These are phyloP conservation scores for Theristicus caerulescens DNA, from an alignment of 2,113 vertebrate species.

Conservation along the genomic window DNA sequence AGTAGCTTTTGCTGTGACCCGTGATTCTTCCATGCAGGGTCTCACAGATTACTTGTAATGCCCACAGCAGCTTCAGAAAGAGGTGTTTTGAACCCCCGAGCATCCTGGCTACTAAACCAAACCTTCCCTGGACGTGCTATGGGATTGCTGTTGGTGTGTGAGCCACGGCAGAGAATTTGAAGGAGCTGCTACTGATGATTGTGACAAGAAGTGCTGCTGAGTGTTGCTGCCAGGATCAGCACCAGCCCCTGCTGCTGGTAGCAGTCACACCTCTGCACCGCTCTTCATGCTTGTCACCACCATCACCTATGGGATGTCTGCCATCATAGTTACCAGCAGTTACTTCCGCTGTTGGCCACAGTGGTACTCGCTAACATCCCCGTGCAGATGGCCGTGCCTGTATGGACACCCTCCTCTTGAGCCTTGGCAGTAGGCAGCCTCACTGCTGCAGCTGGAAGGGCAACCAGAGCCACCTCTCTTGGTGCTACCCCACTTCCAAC, in stretches of 20 bases:
- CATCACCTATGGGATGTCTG: background rate
- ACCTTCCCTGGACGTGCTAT: background rate
- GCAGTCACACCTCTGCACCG: too few species aligned
- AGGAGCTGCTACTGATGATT: background rate
- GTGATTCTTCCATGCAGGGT: background rate
- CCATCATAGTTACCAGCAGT: fast-evolving
- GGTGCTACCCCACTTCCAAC: background rate
- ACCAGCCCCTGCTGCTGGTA: too few species aligned
- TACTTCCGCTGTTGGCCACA: background rate
- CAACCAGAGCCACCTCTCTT: background rate
- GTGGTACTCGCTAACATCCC: background rate
- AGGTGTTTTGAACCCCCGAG: fast-evolving
- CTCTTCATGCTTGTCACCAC: background rate
- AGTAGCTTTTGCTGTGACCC: background rate
- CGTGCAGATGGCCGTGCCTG: background rate
- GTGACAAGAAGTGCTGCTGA: background rate
- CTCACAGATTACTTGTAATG: background rate
- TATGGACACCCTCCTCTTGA: background rate
- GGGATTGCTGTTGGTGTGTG: background rate
- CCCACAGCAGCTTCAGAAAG: background rate
- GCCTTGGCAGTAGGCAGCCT: background rate
- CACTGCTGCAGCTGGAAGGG: background rate
- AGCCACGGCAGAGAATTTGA: background rate
- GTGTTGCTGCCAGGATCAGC: background rate
- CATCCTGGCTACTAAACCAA: background rate